Base-by-base conservation (phyloP, 2,888 invertebrate genomes). In the Tachina lurida region DNA sequence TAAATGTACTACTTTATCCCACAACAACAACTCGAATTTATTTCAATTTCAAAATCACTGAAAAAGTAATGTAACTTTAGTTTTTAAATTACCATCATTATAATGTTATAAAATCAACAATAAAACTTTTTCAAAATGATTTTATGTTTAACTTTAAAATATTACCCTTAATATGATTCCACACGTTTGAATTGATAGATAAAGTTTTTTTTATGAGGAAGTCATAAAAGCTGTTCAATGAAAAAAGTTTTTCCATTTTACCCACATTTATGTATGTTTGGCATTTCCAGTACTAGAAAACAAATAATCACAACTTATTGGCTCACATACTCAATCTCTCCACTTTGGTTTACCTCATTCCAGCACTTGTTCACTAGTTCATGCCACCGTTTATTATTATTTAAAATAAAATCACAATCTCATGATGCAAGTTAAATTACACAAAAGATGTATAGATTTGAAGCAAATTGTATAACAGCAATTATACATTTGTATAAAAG, bases 181-280 rank as follows among this genome's bases (percentile, higher is more conserved):
- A 47, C 81, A 77, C 63, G 65, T 77, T 76, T 52, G 49, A 65
- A 71, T 77, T 77, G 65, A 83, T 73, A 77, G 65, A 77, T 63
- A 82, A 82, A 76, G 70, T 82, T 77, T 76, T 71, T 62, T 60
- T 71, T 68, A 65, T 71, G 71, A 76, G 82, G 82, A 77, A 83
- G 65, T 65, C 77, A 83, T 83, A 73, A 83, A 83, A 83, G 13
- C 47, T 39, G 43, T 49, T 82, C 43, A 76, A 68, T 82, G 54
- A 56, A 63, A 71, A 82, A 83, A 82, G 54, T 82, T 82, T 75
- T 52, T 19, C 62, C 45, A 75, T 75, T 41, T 68, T 68, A 60
- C 10, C 41, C 52, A 60, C 74, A 67, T 74, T 52, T 54, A 47
- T 74, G 9, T 60, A 17, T 49, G 13, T 47, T 17, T 13, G 39